A percentile compares a stretch with the other conserved stretches of the same genome.
phyloP scores from a whole-genome alignment of 1,140 invertebrate genomes.

The Calosoma granatense region DNA sequence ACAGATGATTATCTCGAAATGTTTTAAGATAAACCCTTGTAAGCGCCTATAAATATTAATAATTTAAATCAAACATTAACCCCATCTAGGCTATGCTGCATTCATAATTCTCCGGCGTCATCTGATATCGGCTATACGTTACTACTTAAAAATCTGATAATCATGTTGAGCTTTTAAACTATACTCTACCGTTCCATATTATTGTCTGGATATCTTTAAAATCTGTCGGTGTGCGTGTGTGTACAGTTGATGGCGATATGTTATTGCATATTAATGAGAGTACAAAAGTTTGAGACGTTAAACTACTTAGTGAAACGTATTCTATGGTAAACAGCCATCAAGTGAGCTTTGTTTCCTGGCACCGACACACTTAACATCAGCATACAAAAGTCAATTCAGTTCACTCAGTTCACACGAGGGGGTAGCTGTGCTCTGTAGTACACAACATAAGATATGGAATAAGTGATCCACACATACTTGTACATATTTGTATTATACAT shows the following conservation, averaged over 20 bases:
- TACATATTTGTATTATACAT: no score
- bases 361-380: no score
- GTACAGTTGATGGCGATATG: background rate
- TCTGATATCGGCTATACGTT: background rate
- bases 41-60: background rate
- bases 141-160: background rate
- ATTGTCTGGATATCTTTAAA: background rate
- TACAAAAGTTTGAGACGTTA: background rate
- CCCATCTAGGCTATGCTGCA: no score
- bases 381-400: background rate
- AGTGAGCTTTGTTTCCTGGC: background rate
- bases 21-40: background rate
- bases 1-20: no score
- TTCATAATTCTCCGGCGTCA: no score
- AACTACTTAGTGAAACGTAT: background rate
- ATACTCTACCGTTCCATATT: no score
- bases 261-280: background rate
- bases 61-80: background rate
- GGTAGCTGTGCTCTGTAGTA: no score
- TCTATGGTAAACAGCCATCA: background rate
- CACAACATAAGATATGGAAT: no score
- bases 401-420: background rate
- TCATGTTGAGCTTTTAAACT: background rate
- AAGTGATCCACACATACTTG: no score
- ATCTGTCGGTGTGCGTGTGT: background rate